A percentile compares a stretch with the other conserved stretches of the same genome.
These are phyloP conservation scores for Drosophila paranaensis DNA, from an alignment of 2,888 invertebrate species.

Conservation along the genomic window DNA sequence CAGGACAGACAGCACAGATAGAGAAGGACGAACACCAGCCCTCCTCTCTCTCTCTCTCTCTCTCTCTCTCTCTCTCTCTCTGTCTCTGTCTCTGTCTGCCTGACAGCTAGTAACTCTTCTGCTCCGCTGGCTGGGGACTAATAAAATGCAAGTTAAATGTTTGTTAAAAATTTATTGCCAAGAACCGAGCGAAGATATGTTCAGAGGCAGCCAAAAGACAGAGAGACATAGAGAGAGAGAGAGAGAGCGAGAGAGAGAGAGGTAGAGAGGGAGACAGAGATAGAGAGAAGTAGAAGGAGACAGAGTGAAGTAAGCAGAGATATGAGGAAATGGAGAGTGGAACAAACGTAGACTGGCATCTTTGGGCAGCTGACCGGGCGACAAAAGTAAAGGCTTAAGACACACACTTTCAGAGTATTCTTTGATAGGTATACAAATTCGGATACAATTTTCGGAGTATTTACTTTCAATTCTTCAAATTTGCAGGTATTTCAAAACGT, in stretches of 20 bases:
- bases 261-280: too few relatives aligned
- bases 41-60: too few relatives aligned
- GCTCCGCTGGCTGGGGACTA: constrained; percentile 67
- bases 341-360: neutral
- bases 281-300: too few relatives aligned
- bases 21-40: constrained; percentile 11
- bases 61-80: neutral
- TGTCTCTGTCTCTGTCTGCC: neutral
- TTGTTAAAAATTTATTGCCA: constrained; percentile 78
- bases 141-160: constrained; percentile 81
- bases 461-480: neutral
- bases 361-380: constrained; percentile 47
- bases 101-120: constrained; percentile 21
- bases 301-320: neutral
- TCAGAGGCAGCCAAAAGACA: neutral
- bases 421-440: neutral
- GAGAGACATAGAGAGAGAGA: neutral
- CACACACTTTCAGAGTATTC: neutral
- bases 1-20: neutral
- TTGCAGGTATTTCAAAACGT: neutral
- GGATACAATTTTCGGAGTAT: neutral
- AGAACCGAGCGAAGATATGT: constrained; percentile 9
- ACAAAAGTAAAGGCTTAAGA: constrained; percentile 12
- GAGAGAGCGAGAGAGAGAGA: too few relatives aligned
- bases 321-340: neutral